Conservation (phyloP, 2,888 invertebrate genomes). For the Troides aeacus region DNA sequence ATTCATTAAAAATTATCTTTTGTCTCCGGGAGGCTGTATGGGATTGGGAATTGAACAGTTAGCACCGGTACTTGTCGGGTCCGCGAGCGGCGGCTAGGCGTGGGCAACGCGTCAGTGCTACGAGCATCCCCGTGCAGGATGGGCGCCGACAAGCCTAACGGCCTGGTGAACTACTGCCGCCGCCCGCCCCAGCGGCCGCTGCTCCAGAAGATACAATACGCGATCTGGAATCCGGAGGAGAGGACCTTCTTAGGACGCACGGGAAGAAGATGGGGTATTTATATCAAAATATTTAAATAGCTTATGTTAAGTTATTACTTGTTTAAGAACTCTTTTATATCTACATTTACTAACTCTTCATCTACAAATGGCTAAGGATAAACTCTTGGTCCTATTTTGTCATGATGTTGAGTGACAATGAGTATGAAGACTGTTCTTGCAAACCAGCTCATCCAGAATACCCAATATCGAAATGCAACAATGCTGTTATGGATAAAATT, state of each 20-base stretch:
- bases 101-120: constrained; percentile 31
- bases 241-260: constrained; percentile 82
- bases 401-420: too few relatives aligned
- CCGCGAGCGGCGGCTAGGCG: constrained; percentile 4
- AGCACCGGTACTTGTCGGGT: not conserved
- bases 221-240: constrained; percentile 81
- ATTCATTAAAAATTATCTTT: too few relatives aligned
- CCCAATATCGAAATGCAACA: too few relatives aligned
- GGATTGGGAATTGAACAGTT: constrained; percentile 1
- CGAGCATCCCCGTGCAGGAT: constrained; percentile 44
- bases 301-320: too few relatives aligned
- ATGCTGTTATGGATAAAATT: too few relatives aligned
- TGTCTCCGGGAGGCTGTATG: constrained; percentile 7
- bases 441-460: too few relatives aligned
- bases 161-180: constrained; percentile 63
- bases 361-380: too few relatives aligned
- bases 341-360: too few relatives aligned
- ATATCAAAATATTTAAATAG: too few relatives aligned
- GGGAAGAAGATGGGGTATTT: constrained; percentile 82
- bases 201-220: constrained; percentile 60
- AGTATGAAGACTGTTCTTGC: too few relatives aligned
- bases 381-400: too few relatives aligned
- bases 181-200: constrained; percentile 65
- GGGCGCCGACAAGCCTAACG: constrained; percentile 71
- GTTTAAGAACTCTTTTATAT: too few relatives aligned